Evolutionary conservation across 2,113 vertebrate genomes (phyloP), one percentile per base, ranked within the genome.

Genomic region (Gobio gobio): DNA sequence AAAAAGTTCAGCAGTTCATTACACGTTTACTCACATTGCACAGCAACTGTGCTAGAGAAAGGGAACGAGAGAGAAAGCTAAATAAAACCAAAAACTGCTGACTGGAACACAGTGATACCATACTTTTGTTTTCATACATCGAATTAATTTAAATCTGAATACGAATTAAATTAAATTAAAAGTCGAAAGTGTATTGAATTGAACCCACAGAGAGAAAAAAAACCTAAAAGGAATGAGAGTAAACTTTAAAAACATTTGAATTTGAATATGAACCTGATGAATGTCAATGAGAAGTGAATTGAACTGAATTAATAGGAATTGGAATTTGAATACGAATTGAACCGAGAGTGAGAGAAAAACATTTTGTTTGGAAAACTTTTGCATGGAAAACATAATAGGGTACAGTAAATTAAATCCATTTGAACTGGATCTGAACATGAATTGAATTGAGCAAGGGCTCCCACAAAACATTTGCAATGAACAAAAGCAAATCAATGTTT

Each of bases 241-340:
- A 29, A n/a, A n/a, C n/a, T 14, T 14, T 47, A 70, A 14, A 45
- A 45, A 22, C 18, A 22, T 22, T 70, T 22, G 8, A 70, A 40
- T 68, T 36, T 36, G 33, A 33, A 68, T 68, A 20, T 18, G 64
- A 36, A 72, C n/a, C 36, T n/a, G 36, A 70, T n/a, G 16, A 43
- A 43, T 45, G 40, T 45, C 20, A 72, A 72, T 43, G 68, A 72
- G n/a, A 73, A 73, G 70, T 47, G 40, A 73, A 73, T 7, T 73
- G 1, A n/a, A 12, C 22, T n/a, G 1, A 66, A 66, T 66, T 66
- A 66, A 22, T 70, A 22, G 18, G 16, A 20, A 68, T 68, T 43
- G 18, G 16, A 20, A 68, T 68, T 22, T 40, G 9, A 40, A 68
- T 36, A 36, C 20, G 18, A 36, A 40, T 43, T 43, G 20, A 54